Evolutionary conservation across 2,113 vertebrate species (phyloP).

Genomic region (Pitta sordida): DNA sequence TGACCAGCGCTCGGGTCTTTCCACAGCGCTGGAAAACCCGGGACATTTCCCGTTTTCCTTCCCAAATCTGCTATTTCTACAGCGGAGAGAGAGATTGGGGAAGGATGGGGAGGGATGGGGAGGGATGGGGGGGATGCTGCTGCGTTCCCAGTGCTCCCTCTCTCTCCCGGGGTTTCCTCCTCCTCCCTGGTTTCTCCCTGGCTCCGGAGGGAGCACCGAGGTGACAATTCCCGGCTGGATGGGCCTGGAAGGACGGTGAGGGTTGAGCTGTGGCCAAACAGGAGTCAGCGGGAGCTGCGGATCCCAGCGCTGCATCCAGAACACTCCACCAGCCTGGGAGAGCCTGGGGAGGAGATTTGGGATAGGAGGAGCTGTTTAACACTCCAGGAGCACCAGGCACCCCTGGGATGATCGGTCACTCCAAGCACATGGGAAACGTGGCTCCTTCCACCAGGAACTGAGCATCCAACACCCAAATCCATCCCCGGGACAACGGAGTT

Average conservation of each 20-base stretch:
- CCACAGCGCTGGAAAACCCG: neutral
- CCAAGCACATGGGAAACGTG: conserved; percentile 50
- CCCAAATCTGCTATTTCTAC: neutral
- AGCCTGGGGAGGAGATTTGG: neutral
- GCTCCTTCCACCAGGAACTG: conserved; percentile 50
- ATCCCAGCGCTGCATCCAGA: neutral
- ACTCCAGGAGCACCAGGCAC: neutral
- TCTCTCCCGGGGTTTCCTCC: too few species aligned
- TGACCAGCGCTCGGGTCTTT: neutral
- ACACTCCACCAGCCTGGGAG: neutral
- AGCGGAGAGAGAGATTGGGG: too few species aligned
- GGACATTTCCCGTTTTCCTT: neutral
- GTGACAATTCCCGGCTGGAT: neutral
- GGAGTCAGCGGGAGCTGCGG: neutral
- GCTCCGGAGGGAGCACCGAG: too few species aligned
- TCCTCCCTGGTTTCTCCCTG: neutral
- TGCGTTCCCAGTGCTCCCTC: too few species aligned
- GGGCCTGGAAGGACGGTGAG: too few species aligned
- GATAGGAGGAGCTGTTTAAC: neutral
- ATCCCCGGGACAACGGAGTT: conserved; percentile 33
- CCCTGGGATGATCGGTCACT: conserved; percentile 1
- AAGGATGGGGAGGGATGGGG: neutral
- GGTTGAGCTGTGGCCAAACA: neutral
- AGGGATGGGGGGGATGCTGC: neutral
- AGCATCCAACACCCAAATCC: conserved; percentile 46